Percentiles rank a stretch among this genome's conserved stretches.
phyloP scores from a whole-genome alignment of 2,888 invertebrate species.

The Dryobota labecula region DNA sequence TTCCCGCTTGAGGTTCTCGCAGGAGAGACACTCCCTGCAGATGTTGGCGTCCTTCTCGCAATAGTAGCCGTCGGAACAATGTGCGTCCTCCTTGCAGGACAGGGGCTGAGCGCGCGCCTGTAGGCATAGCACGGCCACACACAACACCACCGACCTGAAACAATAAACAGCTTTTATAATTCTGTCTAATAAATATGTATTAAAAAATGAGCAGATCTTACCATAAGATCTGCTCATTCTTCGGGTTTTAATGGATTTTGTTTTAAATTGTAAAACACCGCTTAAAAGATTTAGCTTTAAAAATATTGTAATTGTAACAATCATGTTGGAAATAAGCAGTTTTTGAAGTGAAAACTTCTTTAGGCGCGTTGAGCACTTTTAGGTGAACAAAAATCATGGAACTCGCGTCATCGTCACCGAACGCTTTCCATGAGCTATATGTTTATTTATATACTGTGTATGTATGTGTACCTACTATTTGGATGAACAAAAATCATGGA shows the following conservation, averaged over 20 bases:
- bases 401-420: no score
- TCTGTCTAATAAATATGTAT: neutral
- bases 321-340: neutral
- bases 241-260: neutral
- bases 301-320: neutral
- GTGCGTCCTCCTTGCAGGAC: constrained; percentile 69
- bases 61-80: constrained; percentile 74
- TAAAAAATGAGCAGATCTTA: neutral
- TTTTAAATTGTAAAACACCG: neutral
- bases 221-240: no score
- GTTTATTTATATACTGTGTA: no score
- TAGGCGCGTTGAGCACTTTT: no score
- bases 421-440: no score
- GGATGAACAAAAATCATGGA: no score
- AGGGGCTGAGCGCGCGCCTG: constrained; percentile 57
- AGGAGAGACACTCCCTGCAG: constrained; percentile 77
- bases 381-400: no score
- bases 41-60: constrained; percentile 69
- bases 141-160: constrained; percentile 59
- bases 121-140: constrained; percentile 41
- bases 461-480: no score
- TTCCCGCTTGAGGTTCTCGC: constrained; percentile 76
- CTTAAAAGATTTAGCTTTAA: neutral
- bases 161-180: neutral
- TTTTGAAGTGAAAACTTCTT: no score